Base-by-base conservation (phyloP, 2,113 vertebrate species). In the Menura novaehollandiae region DNA sequence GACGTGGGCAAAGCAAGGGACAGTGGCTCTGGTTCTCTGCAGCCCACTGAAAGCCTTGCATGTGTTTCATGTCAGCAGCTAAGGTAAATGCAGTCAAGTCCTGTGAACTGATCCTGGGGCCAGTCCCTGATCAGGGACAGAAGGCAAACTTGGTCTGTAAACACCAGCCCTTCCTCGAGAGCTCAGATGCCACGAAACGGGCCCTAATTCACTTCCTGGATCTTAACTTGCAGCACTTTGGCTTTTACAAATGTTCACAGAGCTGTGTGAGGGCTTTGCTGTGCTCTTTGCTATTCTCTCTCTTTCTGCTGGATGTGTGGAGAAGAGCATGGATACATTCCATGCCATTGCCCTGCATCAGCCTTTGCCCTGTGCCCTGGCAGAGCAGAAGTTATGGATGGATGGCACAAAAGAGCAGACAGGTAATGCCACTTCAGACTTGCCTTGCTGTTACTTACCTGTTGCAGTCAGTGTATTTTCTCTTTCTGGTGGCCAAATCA, bases 81-180 rank as follows among this genome's bases (percentile, higher is more conserved):
- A 2, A 59, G 11, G 32, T 58, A 39, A 77, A 77, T 13, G 4
- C 35, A 41, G 28, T 55, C 4, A 18, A 47, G 21, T 24, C 19
- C 9, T 9, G 2, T 46, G 35, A 81, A 19, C 15, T 73, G 39
- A 28, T 56, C 14, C 44, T 64, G 22, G 15, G n/a, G 35, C 39
- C 11, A 3, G 7, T 56, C 53, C 32, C 62, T 85, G 3, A 0
- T 46, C 41, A 66, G 41, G n/a, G 3, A 2, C 56, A 75, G 35
- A 30, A 85, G 52, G 30, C 10, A 4, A 58, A 80, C 27, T 32
- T 73, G 15, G 30, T 83, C 7, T 68, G 13, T 84, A 15, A 86
- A 44, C 6, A 12, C 17, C 60, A 46, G 10, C 13, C 17, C 15
- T 88, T 84, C 43, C 22, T 75, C 0, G 0, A 1, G 6, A 24